These are phyloP conservation scores for Latheticus oryzae DNA, from an alignment of 2,888 invertebrate species.

Conservation along the genomic window DNA sequence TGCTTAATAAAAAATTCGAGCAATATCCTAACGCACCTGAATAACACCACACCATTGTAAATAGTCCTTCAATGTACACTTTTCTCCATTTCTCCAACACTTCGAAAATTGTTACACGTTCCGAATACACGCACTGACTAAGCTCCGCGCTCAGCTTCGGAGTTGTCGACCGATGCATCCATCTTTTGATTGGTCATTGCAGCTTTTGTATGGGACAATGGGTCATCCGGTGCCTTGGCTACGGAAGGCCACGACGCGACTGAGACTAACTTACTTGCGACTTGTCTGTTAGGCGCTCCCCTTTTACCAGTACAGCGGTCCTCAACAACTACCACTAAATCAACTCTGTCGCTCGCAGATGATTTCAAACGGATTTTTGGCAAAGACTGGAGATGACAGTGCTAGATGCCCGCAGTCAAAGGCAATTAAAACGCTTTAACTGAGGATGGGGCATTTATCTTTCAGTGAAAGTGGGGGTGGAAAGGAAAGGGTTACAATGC, in stretches of 20 bases:
- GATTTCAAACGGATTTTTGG: conserved; percentile 17
- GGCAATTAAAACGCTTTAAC: conserved; percentile 23
- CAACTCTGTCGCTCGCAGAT: conserved; percentile 37
- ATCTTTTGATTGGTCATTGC: conserved; percentile 45
- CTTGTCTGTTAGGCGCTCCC: conserved; percentile 12
- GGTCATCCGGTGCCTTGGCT: conserved; percentile 44
- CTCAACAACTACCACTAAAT: conserved; percentile 25
- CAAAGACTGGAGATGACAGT: conserved; percentile 18
- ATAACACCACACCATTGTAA: not conserved
- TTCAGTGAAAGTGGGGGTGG: too few relatives aligned
- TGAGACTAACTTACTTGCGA: conserved; percentile 11
- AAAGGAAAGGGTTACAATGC: too few relatives aligned
- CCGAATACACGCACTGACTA: conserved; percentile 15
- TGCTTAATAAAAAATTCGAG: conserved; percentile 1
- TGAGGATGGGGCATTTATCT: too few relatives aligned
- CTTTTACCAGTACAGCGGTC: conserved; percentile 15
- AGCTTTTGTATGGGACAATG: conserved; percentile 48
- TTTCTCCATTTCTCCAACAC: too few relatives aligned
- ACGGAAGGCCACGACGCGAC: conserved; percentile 13
- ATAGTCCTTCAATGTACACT: too few relatives aligned
- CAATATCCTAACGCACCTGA: conserved; percentile 1
- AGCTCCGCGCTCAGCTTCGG: too few relatives aligned
- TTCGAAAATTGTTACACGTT: too few relatives aligned
- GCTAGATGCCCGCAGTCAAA: conserved; percentile 16
- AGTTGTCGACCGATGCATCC: conserved; percentile 41